Evolutionary conservation across 2,797 vertebrate species (phyloP).

Genomic region (Sarcophilus harrisii): DNA sequence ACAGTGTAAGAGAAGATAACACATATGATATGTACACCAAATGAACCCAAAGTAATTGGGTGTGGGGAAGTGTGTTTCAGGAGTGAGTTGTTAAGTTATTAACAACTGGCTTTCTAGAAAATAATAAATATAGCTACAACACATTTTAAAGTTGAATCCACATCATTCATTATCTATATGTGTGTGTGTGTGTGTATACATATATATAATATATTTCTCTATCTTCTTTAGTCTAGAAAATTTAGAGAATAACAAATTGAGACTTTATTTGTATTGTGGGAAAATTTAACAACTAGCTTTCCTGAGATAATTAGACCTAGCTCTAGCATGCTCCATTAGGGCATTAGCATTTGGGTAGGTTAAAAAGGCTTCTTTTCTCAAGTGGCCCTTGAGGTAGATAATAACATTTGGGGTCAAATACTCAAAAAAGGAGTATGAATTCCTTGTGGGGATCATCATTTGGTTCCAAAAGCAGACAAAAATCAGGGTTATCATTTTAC

Average conservation of each 20-base stretch:
- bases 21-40: not conserved
- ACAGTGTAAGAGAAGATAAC: not conserved
- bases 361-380: not conserved
- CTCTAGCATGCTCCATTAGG: not conserved
- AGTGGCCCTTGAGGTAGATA: not conserved
- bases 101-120: not conserved
- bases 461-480: not conserved
- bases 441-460: not conserved
- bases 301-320: not conserved
- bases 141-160: not conserved
- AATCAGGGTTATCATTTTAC: slow-evolving; percentile 1
- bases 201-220: not conserved
- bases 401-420: not conserved
- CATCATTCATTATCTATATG: not conserved
- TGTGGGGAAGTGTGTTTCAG: not conserved
- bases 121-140: not conserved
- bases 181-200: too few species aligned
- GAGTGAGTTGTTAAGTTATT: not conserved
- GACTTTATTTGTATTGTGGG: not conserved
- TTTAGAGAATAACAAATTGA: not conserved
- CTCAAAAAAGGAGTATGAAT: not conserved
- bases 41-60: not conserved
- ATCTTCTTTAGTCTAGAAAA: not conserved
- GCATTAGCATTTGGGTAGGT: not conserved
- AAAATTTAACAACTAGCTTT: not conserved